Evolutionary conservation across 2,888 invertebrate species (phyloP), one percentile per base, ranked within the genome.

Genomic region (Cylloceria caligata): DNA sequence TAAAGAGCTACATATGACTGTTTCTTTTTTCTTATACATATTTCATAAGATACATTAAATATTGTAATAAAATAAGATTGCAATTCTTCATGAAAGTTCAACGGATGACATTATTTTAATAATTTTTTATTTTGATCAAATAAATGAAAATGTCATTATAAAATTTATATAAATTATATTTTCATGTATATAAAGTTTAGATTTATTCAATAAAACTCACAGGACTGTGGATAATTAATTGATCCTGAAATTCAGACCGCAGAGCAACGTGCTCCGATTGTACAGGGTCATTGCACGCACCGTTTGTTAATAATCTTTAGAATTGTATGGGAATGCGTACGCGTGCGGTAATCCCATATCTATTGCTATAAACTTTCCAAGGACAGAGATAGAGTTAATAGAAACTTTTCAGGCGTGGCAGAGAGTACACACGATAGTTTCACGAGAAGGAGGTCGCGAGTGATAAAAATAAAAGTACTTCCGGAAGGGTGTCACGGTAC

Each of bases 401-500:
- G 27, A 36, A n/a, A 64, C 55, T 47, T 57, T 47, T 64, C 39
- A 69, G 55, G 24, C 55, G 68, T 68, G 49, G 21, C 36, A 55
- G 55, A 36, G 39, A n/a, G 36, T 36, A 68, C 16, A 52, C 47
- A 21, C 19, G 49, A 55, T 39, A 69, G 55, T 24, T 55, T 55
- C 9, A 39, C 55, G 69, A 69, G 52, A 69, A 69, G 36, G 69
- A 69, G 69, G 69, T 55, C 65, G 34, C 55, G 30, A 13, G 36
- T 42, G 72, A 72, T 72, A 57, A 78, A 65, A 72, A 78, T 55
- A 78, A 65, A 72, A 69, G 69, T 57, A 62, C 24, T 39, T 57
- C 49, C 65, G 57, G 65, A 78, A 49, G 55, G 72, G 72, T 52
- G 64, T 65, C 24, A 30, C 52, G 52, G 52, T 34, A 71, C 45